Percentiles rank a stretch among this genome's conserved stretches.
These are phyloP conservation scores for Turdus rufiventris DNA, from an alignment of 2,113 vertebrate genomes.

Conservation along the genomic window DNA sequence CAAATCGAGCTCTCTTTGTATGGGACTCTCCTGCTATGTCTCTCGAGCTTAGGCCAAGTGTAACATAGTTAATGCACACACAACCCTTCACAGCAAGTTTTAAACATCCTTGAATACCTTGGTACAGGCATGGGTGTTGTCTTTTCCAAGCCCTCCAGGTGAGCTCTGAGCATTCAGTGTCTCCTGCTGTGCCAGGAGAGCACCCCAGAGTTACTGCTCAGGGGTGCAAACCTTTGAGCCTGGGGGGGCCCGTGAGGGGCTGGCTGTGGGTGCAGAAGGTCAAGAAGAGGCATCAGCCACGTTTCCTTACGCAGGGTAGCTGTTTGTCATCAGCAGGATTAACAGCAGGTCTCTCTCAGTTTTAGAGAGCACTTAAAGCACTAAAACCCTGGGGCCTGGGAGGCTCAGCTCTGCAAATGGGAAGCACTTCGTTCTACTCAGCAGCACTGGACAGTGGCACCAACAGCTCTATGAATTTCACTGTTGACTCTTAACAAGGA, in stretches of 20 bases:
- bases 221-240: not conserved
- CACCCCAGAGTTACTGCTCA: not conserved
- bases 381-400: not conserved
- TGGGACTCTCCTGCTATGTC: not conserved
- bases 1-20: not conserved
- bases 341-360: not conserved
- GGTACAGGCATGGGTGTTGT: rapidly evolving
- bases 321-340: not conserved
- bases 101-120: not conserved
- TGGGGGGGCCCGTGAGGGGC: rapidly evolving
- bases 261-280: not conserved
- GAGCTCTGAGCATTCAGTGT: not conserved
- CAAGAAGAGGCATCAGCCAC: not conserved
- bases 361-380: not conserved
- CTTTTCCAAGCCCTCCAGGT: not conserved
- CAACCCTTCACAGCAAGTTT: not conserved
- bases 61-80: not conserved
- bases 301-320: not conserved
- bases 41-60: not conserved
- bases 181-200: not conserved
- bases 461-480: not conserved
- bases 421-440: not conserved
- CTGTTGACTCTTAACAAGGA: not conserved
- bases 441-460: not conserved
- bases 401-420: not conserved